Base-by-base conservation (phyloP, 2,888 invertebrate genomes). In the Cylindroiulus punctatus region DNA sequence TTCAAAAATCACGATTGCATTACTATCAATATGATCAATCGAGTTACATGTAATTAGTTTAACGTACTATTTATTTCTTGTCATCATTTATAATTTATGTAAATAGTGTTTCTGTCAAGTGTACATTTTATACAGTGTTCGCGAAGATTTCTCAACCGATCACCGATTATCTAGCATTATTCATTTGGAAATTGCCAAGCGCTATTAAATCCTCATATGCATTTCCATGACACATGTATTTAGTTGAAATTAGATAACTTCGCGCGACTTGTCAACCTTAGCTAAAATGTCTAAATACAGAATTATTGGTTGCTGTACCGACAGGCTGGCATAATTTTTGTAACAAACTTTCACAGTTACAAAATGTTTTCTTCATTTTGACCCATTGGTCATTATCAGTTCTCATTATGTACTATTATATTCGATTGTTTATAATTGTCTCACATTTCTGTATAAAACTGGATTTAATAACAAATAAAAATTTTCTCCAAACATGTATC, bases 81-180 rank as follows among this genome's bases (percentile, higher is more conserved):
- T 76, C 76, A 76, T 76, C 76, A 76, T 30, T 76, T 76, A 30
- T 76, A 30, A 76, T 76, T 76, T 76, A 76, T 76, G 76, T 76
- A 76, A 76, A 76, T 76, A 76, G 30, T 26, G 65, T 76, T 76
- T 76, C 26, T 76, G 30, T 76, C 30, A 30, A 7, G 76, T 76
- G 76, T 76, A 76, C 76, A 76, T 76, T 76, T 76, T 30, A 14
- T 30, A 76, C 76, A 65, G 65, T 22, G 65, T 22, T 22, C 22
- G 65, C 22, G 3, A 65, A 26, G 22, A 26, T 65, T 65, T 65
- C 65, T n/a, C 44, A 44, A 12, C 44, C 17, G 17, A 44, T 44
- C 44, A 17, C 12, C 7, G 36, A 36, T 36, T 36, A 7, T 36
- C 7, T 44, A 44, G 44, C 65, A 65, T 10, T 22, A 65, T 65